Conservation (phyloP, 2,888 invertebrate species). For the Zele albiditarsus region DNA sequence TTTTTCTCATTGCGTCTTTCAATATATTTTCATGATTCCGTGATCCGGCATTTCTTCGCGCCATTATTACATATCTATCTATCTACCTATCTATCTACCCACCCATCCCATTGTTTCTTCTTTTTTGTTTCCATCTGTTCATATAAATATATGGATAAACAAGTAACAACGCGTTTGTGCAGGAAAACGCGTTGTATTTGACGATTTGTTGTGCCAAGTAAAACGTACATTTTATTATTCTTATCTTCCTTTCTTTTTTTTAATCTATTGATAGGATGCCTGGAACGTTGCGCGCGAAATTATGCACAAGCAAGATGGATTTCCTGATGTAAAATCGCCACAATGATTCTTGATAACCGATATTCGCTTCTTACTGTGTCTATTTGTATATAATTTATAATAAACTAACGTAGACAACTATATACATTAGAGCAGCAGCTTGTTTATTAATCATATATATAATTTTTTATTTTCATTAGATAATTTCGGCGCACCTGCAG, state of each 20-base stretch:
- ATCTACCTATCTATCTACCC: conserved; percentile 54
- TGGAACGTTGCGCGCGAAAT: neutral
- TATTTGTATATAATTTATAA: conserved; percentile 44
- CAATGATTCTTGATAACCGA: conserved; percentile 23
- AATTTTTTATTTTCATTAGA: conserved; percentile 27
- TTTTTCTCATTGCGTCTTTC: neutral
- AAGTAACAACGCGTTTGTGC: conserved; percentile 46
- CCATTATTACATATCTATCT: conserved; percentile 52
- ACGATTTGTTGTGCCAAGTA: conserved; percentile 40
- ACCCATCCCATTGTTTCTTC: conserved; percentile 36
- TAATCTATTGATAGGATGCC: conserved; percentile 25
- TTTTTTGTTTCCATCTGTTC: conserved; percentile 41
- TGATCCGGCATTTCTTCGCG: conserved; percentile 44
- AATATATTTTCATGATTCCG: conserved; percentile 29
- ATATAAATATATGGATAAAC: conserved; percentile 50
- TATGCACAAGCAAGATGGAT: conserved; percentile 9
- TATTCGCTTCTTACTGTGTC: conserved; percentile 34
- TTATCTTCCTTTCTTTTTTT: conserved; percentile 21
- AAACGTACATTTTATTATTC: conserved; percentile 39
- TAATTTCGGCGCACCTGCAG: conserved; percentile 42
- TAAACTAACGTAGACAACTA: conserved; percentile 62
- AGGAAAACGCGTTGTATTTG: conserved; percentile 27
- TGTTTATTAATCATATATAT: conserved; percentile 41
- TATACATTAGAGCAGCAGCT: conserved; percentile 66
- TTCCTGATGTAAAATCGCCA: conserved; percentile 35